phyloP scores from a whole-genome alignment of 2,113 vertebrate species.

The Tenebrosternarchus preto region DNA sequence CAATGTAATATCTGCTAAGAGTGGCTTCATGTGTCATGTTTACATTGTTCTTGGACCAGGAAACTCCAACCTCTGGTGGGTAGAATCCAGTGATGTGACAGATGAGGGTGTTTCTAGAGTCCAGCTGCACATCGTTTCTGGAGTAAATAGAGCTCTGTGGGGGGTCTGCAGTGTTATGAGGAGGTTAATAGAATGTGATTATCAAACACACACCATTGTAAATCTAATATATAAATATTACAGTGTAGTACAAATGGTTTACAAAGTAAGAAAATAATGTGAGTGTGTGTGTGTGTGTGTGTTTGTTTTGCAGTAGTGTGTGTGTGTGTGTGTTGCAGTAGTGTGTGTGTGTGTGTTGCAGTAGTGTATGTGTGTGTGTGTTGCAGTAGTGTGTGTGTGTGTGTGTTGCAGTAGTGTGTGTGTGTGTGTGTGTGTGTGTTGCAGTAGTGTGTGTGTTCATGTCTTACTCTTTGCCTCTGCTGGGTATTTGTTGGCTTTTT shows the following conservation, averaged over 20 bases:
- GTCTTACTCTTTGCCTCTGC: conserved; percentile 40
- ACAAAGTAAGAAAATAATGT: background rate
- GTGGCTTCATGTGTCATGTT: conserved; percentile 59
- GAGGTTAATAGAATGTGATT: too few species aligned
- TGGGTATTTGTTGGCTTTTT: conserved; percentile 14
- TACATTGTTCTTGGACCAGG: conserved; percentile 70
- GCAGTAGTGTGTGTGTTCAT: background rate
- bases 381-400: too few species aligned
- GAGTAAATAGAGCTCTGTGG: conserved; percentile 67
- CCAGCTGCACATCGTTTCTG: conserved; percentile 48
- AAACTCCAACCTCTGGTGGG: conserved; percentile 64
- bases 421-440: too few species aligned
- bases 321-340: too few species aligned
- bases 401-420: too few species aligned
- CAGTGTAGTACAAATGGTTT: background rate
- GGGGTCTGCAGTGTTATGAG: conserved; percentile 64
- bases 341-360: too few species aligned
- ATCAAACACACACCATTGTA: too few species aligned
- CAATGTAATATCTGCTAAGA: conserved; percentile 60
- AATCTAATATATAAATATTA: too few species aligned
- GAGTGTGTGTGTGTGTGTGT: too few species aligned
- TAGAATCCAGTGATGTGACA: too few species aligned
- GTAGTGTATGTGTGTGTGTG: too few species aligned
- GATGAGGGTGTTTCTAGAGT: conserved; percentile 67
- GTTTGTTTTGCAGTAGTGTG: too few species aligned